phyloP scores from a whole-genome alignment of 2,888 invertebrate species.

The Andrena fulva region DNA sequence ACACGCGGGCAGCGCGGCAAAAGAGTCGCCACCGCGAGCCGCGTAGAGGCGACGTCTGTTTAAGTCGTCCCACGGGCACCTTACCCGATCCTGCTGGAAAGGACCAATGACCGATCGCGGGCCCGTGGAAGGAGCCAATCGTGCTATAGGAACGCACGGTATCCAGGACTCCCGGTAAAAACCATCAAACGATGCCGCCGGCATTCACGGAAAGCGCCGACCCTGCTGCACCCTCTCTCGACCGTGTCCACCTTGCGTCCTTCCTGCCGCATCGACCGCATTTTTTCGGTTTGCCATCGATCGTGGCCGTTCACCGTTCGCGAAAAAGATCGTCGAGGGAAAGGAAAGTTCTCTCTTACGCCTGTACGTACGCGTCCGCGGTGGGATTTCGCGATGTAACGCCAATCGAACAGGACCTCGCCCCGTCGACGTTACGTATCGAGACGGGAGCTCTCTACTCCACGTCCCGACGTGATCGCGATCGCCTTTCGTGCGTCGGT shows the following conservation, averaged over 20 bases:
- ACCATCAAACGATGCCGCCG: conserved; percentile 80
- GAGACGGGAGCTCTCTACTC: not conserved
- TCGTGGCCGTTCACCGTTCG: conserved; percentile 63
- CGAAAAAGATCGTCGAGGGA: conserved; percentile 66
- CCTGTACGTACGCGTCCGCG: not conserved
- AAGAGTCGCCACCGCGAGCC: conserved; percentile 37
- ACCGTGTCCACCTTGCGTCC: conserved; percentile 73
- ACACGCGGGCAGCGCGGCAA: not conserved
- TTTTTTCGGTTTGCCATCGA: conserved; percentile 71
- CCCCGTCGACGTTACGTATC: conserved; percentile 9
- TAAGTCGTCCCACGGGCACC: conserved; percentile 64
- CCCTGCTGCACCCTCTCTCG: conserved; percentile 70
- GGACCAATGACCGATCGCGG: conserved; percentile 72
- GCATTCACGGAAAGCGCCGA: conserved; percentile 77
- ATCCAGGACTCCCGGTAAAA: conserved; percentile 78
- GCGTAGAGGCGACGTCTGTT: conserved; percentile 43
- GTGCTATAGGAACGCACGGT: conserved; percentile 76
- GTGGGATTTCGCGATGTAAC: conserved; percentile 4
- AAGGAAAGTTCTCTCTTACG: conserved; percentile 58
- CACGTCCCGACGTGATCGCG: conserved; percentile 16
- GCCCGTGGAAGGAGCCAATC: conserved; percentile 75
- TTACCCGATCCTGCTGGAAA: conserved; percentile 65
- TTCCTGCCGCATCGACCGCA: conserved; percentile 74
- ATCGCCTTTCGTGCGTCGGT: conserved; percentile 15
- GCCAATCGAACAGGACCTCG: conserved; percentile 9